These are phyloP conservation scores for Lipotes vexillifer DNA, from an alignment of 2,113 vertebrate genomes.

Conservation along the genomic window DNA sequence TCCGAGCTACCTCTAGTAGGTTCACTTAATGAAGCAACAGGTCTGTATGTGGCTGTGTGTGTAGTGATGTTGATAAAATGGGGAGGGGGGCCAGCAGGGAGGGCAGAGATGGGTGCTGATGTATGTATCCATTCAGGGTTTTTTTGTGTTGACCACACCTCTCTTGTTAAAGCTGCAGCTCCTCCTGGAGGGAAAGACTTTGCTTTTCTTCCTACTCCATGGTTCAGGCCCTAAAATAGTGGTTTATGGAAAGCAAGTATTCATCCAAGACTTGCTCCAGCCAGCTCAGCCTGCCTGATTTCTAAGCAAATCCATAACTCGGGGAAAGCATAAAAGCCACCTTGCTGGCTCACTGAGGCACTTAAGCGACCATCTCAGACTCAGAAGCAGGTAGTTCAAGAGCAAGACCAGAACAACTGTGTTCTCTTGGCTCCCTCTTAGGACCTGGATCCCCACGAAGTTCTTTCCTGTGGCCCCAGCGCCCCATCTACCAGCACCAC, in stretches of 20 bases:
- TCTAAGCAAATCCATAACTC: not conserved
- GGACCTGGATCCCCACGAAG: not conserved
- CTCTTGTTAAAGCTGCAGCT: not conserved
- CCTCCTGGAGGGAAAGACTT: not conserved
- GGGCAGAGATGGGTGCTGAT: too few species aligned
- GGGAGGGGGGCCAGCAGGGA: not conserved
- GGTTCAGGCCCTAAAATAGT: not conserved
- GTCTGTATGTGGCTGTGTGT: not conserved
- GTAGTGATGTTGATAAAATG: not conserved
- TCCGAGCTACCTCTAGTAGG: not conserved
- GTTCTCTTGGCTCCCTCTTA: not conserved
- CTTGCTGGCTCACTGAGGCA: not conserved
- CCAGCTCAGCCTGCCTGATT: not conserved
- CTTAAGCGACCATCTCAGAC: not conserved
- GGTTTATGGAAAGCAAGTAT: not conserved
- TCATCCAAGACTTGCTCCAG: not conserved
- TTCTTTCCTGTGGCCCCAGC: not conserved
- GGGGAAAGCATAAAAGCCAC: not conserved
- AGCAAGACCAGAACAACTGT: not conserved
- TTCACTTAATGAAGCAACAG: not conserved
- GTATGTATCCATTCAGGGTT: fast-evolving
- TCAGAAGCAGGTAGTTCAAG: not conserved
- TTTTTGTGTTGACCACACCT: not conserved
- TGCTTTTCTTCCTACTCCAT: not conserved
- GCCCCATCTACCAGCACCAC: not conserved